Evolutionary conservation across 2,888 invertebrate genomes (phyloP).

Genomic region (Cistogaster globosa): DNA sequence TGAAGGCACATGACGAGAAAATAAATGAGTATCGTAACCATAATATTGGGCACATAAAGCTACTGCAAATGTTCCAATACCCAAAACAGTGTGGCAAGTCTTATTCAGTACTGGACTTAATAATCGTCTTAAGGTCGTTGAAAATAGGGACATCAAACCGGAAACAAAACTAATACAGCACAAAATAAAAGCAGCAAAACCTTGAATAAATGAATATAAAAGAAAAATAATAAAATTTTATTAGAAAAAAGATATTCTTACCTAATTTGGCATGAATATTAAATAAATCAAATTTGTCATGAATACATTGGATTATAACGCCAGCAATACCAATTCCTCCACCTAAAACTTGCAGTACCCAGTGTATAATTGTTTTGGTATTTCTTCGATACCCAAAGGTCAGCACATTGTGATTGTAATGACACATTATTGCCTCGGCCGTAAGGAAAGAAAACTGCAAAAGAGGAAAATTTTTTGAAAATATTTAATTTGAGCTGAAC

Average conservation of each 20-base stretch:
- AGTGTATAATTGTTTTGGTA: slow-evolving; percentile 80
- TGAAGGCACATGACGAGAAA: slow-evolving; percentile 72
- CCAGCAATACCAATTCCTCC: slow-evolving; percentile 79
- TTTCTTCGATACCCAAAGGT: slow-evolving; percentile 77
- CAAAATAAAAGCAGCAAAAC: slow-evolving; percentile 79
- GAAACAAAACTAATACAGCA: slow-evolving; percentile 78
- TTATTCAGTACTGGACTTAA: slow-evolving; percentile 79
- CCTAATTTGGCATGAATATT: slow-evolving; percentile 78
- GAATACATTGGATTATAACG: slow-evolving; percentile 77
- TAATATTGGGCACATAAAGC: slow-evolving; percentile 80
- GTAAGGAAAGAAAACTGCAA: slow-evolving; percentile 80
- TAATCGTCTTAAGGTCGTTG: slow-evolving; percentile 74
- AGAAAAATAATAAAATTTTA: neutral
- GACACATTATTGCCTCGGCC: slow-evolving; percentile 81
- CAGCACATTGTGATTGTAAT: slow-evolving; percentile 78
- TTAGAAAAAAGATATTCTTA: slow-evolving; percentile 64
- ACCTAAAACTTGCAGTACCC: slow-evolving; percentile 79
- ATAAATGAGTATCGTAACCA: slow-evolving; percentile 80
- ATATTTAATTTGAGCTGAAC: neutral
- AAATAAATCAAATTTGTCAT: slow-evolving; percentile 76
- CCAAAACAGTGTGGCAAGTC: slow-evolving; percentile 79
- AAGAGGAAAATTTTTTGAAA: neutral
- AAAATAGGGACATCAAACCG: slow-evolving; percentile 78
- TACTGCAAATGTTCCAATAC: slow-evolving; percentile 78
- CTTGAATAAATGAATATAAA: slow-evolving; percentile 70